Base-by-base conservation (phyloP, 2,888 invertebrate genomes). In the Fabriciana adippe region DNA sequence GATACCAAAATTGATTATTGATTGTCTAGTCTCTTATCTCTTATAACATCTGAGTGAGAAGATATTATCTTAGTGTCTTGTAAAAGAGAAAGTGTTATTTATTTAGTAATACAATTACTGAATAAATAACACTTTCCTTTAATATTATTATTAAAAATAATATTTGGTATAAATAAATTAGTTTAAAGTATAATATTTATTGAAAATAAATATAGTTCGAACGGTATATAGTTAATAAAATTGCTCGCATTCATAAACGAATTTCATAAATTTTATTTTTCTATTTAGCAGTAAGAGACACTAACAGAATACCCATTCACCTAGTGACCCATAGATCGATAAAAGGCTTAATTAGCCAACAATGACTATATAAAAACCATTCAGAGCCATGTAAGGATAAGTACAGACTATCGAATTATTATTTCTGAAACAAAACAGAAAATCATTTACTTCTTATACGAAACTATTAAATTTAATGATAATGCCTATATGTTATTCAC, bases 261-360 rank as follows among this genome's bases (percentile, higher is more conserved):
- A 73, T 18, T 18, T 18, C 2, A 18, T 18, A 1, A 18, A 18
- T 18, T 18, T 18, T 1, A 18, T 18, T 18, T 18, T 18, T 18
- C 66, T 71, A 76, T 75, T 73, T 68, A 73, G 69, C 59, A 67
- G 75, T 78, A 79, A 79, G 74, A 73, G 75, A 77, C 77, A 76
- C 71, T 77, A 80, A 80, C 79, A 73, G 76, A 74, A 84, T 86
- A 77, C 85, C 88, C 76, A 86, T 84, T 81, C 78, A 77, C 87
- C 82, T 76, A 78, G 77, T 88, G 82, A 86, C 87, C 85, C 79
- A 86, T 63, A 84, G 83, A 82, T 82, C 80, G 78, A 75, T 73
- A 79, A 82, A 79, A 77, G 74, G 79, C 83, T 86, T 86, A 87
- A 90, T 90, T 90, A 87, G 76, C 79, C 75, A 82, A 86, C 85